phyloP scores from a whole-genome alignment of 2,888 invertebrate genomes.

The Aromia moschata region DNA sequence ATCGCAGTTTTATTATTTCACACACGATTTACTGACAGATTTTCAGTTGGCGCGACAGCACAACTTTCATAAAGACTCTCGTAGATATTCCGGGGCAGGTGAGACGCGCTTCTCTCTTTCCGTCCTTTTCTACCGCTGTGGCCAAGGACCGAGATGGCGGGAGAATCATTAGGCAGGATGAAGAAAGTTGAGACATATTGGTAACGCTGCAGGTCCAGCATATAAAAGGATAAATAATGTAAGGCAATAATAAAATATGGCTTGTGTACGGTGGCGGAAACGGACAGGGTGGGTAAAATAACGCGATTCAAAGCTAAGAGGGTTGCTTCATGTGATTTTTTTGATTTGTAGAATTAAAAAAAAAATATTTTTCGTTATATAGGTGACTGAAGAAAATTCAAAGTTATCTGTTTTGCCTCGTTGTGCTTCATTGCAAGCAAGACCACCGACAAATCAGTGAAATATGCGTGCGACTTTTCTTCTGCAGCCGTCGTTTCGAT shows the following conservation, averaged over 20 bases:
- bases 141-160: not conserved
- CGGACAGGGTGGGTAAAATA: conserved; percentile 7
- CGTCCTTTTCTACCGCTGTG: conserved; percentile 13
- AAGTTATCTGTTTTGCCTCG: too few relatives aligned
- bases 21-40: conserved; percentile 35
- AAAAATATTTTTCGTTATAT: too few relatives aligned
- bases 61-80: conserved; percentile 32
- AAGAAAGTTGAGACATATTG: conserved; percentile 26
- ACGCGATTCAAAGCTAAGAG: too few relatives aligned
- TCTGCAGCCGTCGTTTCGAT: too few relatives aligned
- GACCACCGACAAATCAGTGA: too few relatives aligned
- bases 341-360: too few relatives aligned
- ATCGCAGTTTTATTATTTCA: conserved; percentile 35
- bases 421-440: too few relatives aligned
- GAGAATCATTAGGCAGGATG: conserved; percentile 10
- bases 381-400: too few relatives aligned
- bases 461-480: too few relatives aligned
- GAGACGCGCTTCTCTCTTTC: conserved; percentile 4
- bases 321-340: too few relatives aligned
- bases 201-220: conserved; percentile 25
- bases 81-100: conserved; percentile 25
- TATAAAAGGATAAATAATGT: conserved; percentile 57
- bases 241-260: conserved; percentile 59
- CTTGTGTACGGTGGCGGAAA: conserved; percentile 17
- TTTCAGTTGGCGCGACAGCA: conserved; percentile 30